Evolutionary conservation across 1,140 invertebrate species (phyloP).

Genomic region (Andricus grossulariae): DNA sequence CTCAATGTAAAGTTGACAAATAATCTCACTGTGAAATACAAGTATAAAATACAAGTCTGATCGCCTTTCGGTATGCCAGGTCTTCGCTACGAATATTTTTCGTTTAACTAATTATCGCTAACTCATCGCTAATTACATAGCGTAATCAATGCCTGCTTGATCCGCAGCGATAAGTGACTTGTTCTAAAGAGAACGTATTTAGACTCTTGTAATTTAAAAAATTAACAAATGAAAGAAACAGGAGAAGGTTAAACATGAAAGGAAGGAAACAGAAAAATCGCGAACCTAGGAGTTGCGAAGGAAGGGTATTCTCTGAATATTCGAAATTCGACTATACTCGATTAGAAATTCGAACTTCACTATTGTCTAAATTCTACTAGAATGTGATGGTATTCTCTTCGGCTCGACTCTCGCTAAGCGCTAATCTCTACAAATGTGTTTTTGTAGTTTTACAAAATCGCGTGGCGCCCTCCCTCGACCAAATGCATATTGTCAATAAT

Average conservation of each 20-base stretch:
- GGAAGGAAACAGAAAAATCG: slow-evolving; percentile 15
- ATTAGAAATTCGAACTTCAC: slow-evolving; percentile 34
- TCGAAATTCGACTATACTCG: slow-evolving; percentile 4
- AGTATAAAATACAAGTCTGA: slow-evolving; percentile 61
- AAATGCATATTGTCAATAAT: slow-evolving; percentile 28
- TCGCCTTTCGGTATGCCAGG: slow-evolving; percentile 25
- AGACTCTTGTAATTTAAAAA: too few species aligned
- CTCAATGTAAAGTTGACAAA: slow-evolving; percentile 54
- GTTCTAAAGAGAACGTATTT: neutral
- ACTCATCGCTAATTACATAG: slow-evolving; percentile 16
- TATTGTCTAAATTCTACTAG: slow-evolving; percentile 33
- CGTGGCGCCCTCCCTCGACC: slow-evolving; percentile 30
- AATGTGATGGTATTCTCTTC: slow-evolving; percentile 44
- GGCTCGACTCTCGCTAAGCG: slow-evolving; percentile 31
- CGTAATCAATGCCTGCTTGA: slow-evolving; percentile 24
- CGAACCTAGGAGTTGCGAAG: slow-evolving; percentile 4
- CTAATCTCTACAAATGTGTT: slow-evolving; percentile 43
- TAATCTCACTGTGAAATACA: slow-evolving; percentile 55
- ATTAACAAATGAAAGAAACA: neutral
- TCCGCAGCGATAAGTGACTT: slow-evolving; percentile 24
- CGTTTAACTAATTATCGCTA: slow-evolving; percentile 12
- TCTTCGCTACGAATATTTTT: slow-evolving; percentile 5
- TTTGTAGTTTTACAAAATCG: slow-evolving; percentile 39
- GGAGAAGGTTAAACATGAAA: slow-evolving; percentile 45
- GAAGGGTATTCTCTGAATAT: neutral